Evolutionary conservation across 2,113 vertebrate genomes (phyloP).

Genomic region (Oostethus manadensis): DNA sequence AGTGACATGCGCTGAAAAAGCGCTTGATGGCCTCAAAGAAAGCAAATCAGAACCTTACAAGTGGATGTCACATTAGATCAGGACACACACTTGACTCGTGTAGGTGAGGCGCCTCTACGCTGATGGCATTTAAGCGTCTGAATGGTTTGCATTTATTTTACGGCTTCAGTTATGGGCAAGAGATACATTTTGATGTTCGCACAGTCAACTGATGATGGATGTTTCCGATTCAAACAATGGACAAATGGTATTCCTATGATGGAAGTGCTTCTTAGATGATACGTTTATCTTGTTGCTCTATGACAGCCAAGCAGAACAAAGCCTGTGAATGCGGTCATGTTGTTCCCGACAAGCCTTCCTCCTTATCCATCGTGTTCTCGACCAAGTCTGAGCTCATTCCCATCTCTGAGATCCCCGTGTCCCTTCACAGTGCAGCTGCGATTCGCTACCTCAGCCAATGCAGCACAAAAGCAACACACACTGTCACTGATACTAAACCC

Average conservation of each 20-base stretch:
- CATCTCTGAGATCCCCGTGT: constrained; percentile 35
- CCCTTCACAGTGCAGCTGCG: constrained; percentile 38
- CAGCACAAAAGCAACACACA: constrained; percentile 9
- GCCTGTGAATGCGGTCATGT: constrained; percentile 33
- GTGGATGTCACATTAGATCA: neutral
- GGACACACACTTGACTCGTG: constrained; percentile 23
- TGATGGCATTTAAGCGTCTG: no score
- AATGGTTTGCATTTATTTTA: no score
- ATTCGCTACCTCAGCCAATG: constrained; percentile 19
- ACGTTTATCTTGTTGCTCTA: no score
- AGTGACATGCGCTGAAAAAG: constrained; percentile 16
- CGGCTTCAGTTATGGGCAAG: no score
- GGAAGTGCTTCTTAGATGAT: neutral
- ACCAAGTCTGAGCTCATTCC: constrained; percentile 55
- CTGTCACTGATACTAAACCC: constrained; percentile 13
- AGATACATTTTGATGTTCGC: no score
- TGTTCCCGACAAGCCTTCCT: constrained; percentile 20
- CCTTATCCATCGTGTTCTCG: constrained; percentile 37
- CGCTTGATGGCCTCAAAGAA: constrained; percentile 12
- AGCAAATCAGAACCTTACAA: constrained; percentile 25
- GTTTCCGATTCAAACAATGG: no score
- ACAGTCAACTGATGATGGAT: no score
- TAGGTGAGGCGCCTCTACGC: constrained; percentile 12
- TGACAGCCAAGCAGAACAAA: constrained; percentile 6
- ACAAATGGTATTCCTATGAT: no score